Evolutionary conservation across 1,140 invertebrate genomes (phyloP).

Genomic region (Bombus picipes): DNA sequence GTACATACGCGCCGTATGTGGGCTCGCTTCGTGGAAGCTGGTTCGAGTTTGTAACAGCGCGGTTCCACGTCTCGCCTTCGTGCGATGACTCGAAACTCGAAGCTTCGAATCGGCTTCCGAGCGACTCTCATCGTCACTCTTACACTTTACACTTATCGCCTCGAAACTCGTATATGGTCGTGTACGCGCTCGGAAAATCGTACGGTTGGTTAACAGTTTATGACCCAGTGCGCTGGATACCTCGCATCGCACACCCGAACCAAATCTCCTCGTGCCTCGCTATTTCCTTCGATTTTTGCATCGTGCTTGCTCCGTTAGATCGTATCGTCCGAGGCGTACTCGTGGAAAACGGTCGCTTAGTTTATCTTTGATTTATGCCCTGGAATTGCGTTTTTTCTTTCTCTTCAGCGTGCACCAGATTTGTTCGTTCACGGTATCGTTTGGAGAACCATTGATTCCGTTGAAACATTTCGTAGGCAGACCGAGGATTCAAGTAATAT

Average conservation of each 20-base stretch:
- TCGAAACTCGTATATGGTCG: background rate
- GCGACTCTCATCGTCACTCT: slow-evolving; percentile 8
- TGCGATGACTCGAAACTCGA: background rate
- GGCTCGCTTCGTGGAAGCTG: slow-evolving; percentile 28
- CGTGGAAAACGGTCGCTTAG: background rate
- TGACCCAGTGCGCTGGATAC: slow-evolving; percentile 24
- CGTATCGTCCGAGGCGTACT: background rate
- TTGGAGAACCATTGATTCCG: background rate
- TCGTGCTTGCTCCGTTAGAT: background rate
- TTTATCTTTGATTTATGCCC: slow-evolving; percentile 20
- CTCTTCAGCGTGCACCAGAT: background rate
- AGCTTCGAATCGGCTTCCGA: slow-evolving; percentile 45
- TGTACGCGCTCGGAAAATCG: slow-evolving; percentile 11
- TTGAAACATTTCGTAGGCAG: background rate
- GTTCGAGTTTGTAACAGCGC: slow-evolving; percentile 21
- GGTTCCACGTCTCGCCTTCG: background rate
- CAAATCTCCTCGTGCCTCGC: background rate
- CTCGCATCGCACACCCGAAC: background rate
- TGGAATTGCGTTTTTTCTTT: background rate
- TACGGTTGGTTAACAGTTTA: slow-evolving; percentile 26
- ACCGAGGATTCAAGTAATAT: background rate
- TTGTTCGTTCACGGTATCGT: background rate
- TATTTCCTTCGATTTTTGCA: slow-evolving; percentile 18
- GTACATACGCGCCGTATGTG: background rate
- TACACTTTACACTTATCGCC: slow-evolving; percentile 54